Evolutionary conservation across 2,113 vertebrate genomes (phyloP).

Genomic region (Apodemus speciosus): DNA sequence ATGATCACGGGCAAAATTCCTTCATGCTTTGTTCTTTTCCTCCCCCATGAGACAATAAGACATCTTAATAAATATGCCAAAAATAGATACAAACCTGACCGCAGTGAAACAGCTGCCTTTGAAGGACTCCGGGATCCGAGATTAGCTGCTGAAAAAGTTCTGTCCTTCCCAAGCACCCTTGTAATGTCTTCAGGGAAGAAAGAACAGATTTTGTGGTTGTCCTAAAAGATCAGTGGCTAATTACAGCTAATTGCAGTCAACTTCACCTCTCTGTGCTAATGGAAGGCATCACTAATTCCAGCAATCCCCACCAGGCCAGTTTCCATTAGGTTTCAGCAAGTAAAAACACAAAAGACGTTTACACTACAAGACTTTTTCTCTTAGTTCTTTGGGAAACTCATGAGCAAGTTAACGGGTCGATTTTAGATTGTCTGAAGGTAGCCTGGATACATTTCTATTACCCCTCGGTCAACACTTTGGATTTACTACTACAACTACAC

Average conservation of each 20-base stretch:
- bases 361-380: not conserved
- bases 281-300: slow-evolving; percentile 27
- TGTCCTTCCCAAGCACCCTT: slow-evolving; percentile 8
- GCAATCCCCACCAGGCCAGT: slow-evolving; percentile 18
- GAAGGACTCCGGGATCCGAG: not conserved
- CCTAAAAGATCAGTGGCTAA: slow-evolving; percentile 70
- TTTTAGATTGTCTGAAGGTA: slow-evolving; percentile 56
- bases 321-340: slow-evolving; percentile 63
- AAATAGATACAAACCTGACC: not conserved
- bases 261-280: slow-evolving; percentile 53
- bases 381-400: not conserved
- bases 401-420: not conserved
- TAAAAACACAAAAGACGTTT: slow-evolving; percentile 27
- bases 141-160: not conserved
- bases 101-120: not conserved
- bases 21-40: not conserved
- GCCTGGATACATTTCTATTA: not conserved
- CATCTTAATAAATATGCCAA: slow-evolving; percentile 42
- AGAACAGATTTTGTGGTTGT: slow-evolving; percentile 64
- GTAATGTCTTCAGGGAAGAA: slow-evolving; percentile 8
- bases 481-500: not conserved
- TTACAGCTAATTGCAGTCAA: slow-evolving; percentile 60
- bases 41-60: not conserved
- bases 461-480: not conserved
- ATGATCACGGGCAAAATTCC: slow-evolving; percentile 34